Percentiles rank a stretch among this genome's conserved stretches.
phyloP scores from a whole-genome alignment of 23 tunicate genomes.

The Corella eumyota region DNA sequence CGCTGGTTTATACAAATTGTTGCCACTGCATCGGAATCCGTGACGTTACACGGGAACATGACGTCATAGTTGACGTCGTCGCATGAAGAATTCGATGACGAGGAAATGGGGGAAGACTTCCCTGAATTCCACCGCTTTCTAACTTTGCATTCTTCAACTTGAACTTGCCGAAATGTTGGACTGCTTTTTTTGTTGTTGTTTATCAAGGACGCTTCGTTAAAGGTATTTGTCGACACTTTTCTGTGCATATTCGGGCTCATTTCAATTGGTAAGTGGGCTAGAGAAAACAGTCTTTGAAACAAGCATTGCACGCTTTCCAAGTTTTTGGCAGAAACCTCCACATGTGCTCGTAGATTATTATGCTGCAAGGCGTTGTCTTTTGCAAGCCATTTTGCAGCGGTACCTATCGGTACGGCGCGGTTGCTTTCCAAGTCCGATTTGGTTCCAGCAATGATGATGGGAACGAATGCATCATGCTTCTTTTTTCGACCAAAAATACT shows the following conservation, averaged over 20 bases:
- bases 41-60: neutral
- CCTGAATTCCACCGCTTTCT: neutral
- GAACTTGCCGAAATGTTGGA: constrained; percentile 2
- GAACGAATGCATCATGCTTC: neutral
- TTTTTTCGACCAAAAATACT: constrained; percentile 16
- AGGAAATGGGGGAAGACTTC: neutral
- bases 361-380: neutral
- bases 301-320: constrained; percentile 40
- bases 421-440: constrained; percentile 34
- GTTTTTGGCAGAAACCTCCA: constrained; percentile 49
- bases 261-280: constrained; percentile 49
- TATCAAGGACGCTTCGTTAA: constrained; percentile 5
- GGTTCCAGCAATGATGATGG: constrained; percentile 55
- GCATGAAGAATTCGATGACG: constrained; percentile 3
- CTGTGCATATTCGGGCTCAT: constrained; percentile 82
- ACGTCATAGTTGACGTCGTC: neutral
- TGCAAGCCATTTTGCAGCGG: constrained; percentile 35
- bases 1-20: constrained; percentile 41
- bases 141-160: constrained; percentile 1
- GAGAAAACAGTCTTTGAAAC: constrained; percentile 39
- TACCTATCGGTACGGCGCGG: constrained; percentile 6
- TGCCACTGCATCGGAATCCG: constrained; percentile 31
- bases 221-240: constrained; percentile 43
- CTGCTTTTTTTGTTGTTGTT: neutral
- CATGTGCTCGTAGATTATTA: constrained; percentile 16